Evolutionary conservation across 2,888 invertebrate species (phyloP).

Genomic region (Melanostoma mellinum): DNA sequence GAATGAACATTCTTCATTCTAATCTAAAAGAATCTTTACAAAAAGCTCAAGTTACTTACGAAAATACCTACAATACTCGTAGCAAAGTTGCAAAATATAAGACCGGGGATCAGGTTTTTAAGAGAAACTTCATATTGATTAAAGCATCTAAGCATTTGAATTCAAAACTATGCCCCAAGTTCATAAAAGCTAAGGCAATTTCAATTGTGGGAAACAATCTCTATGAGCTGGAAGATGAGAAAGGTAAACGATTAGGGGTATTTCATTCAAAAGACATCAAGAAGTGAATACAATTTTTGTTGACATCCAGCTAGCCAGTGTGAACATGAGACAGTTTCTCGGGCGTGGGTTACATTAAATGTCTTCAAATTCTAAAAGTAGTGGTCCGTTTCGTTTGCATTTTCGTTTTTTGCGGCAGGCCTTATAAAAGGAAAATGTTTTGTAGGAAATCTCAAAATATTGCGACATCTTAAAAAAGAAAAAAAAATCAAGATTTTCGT

Average conservation of each 20-base stretch:
- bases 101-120: not conserved
- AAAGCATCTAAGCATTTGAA: too few relatives aligned
- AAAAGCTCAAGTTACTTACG: not conserved
- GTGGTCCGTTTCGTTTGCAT: not conserved
- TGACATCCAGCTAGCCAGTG: conserved; percentile 4
- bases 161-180: conserved; percentile 2
- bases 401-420: not conserved
- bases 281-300: not conserved
- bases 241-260: not conserved
- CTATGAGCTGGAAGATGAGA: not conserved
- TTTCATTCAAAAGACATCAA: not conserved
- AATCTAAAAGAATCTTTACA: not conserved
- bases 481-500: not conserved
- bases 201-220: conserved; percentile 7
- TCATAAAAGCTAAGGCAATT: not conserved
- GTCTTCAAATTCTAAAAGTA: not conserved
- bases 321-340: conserved; percentile 12
- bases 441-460: not conserved
- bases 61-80: not conserved
- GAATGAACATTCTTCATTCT: conserved; percentile 10
- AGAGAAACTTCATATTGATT: conserved; percentile 1
- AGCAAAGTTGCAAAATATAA: not conserved
- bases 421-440: not conserved
- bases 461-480: too few relatives aligned
- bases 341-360: conserved; percentile 1